Evolutionary conservation across 2,113 vertebrate genomes (phyloP).

Genomic region (Pangasianodon hypophthalmus): DNA sequence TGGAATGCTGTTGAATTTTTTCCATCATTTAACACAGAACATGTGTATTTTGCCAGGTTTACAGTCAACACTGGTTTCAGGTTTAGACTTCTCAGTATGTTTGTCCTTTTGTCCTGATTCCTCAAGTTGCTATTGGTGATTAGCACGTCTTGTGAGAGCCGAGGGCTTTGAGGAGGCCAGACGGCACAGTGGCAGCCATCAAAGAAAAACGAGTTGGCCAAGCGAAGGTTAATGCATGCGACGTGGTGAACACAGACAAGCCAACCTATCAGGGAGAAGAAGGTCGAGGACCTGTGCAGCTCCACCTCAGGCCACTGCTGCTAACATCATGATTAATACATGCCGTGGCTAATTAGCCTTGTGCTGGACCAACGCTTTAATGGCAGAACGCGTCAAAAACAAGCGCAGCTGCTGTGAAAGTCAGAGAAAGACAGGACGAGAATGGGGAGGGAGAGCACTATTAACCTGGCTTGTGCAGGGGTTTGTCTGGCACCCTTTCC

Average conservation of each 20-base stretch:
- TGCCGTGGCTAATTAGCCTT: slow-evolving; percentile 76
- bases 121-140: slow-evolving; percentile 34
- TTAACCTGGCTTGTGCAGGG: slow-evolving; percentile 68
- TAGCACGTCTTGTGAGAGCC: slow-evolving; percentile 44
- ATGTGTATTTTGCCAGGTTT: neutral
- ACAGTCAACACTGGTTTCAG: neutral
- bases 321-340: slow-evolving; percentile 76
- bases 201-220: slow-evolving; percentile 71
- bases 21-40: neutral
- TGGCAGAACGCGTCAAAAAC: slow-evolving; percentile 78
- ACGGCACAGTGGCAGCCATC: slow-evolving; percentile 50
- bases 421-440: slow-evolving; percentile 45
- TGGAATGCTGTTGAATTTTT: neutral
- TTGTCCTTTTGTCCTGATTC: slow-evolving; percentile 42
- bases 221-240: slow-evolving; percentile 71
- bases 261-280: slow-evolving; percentile 47
- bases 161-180: slow-evolving; percentile 20
- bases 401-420: slow-evolving; percentile 65
- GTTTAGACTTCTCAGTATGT: slow-evolving; percentile 19
- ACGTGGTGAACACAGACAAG: slow-evolving; percentile 68
- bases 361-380: slow-evolving; percentile 76
- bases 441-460: slow-evolving; percentile 66
- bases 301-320: slow-evolving; percentile 62
- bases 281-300: slow-evolving; percentile 64
- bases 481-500: slow-evolving; percentile 72